Conservation (phyloP, 2,113 vertebrate genomes). For the Apteryx owenii region DNA sequence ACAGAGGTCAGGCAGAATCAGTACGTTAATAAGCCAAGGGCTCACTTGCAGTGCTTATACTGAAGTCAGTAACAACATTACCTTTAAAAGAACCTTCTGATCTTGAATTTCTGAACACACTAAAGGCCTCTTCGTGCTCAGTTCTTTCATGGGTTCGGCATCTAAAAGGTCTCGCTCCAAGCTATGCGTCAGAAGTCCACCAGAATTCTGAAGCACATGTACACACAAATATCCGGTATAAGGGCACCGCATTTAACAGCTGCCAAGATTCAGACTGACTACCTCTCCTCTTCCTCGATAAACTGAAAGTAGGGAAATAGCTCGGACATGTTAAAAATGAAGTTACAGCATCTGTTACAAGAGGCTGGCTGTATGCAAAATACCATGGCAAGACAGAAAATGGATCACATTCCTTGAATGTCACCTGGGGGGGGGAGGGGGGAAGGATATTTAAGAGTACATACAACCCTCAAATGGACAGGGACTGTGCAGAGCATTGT, state of each 20-base stretch:
- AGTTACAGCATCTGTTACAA: background rate
- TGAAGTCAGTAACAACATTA: constrained; percentile 37
- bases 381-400: background rate
- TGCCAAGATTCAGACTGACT: background rate
- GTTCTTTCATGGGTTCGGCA: constrained; percentile 81
- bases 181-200: constrained; percentile 79
- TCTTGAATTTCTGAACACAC: constrained; percentile 78
- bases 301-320: background rate
- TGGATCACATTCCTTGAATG: background rate
- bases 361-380: background rate
- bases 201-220: constrained; percentile 75
- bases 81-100: constrained; percentile 83
- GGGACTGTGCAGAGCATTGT: too few species aligned
- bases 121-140: constrained; percentile 81
- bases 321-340: background rate
- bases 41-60: background rate
- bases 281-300: background rate
- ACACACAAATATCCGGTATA: background rate
- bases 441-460: background rate
- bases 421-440: background rate
- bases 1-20: background rate
- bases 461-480: background rate
- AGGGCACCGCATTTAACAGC: background rate
- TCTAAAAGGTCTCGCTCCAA: constrained; percentile 85
- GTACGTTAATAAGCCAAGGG: background rate